These are phyloP conservation scores for Galeruca laticollis DNA, from an alignment of 2,888 invertebrate genomes.

Conservation along the genomic window DNA sequence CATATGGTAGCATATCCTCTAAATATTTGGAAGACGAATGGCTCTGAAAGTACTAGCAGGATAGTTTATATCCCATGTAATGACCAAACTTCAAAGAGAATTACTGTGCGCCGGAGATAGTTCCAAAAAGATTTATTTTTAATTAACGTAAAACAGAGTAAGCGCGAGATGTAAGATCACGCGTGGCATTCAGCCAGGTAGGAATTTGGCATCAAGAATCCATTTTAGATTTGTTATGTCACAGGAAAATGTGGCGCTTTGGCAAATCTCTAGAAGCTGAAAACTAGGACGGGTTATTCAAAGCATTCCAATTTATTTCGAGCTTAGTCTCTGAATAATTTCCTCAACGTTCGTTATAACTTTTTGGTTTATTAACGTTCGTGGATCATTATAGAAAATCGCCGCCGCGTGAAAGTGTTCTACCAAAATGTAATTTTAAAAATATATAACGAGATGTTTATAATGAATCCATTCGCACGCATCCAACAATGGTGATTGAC, in stretches of 20 bases:
- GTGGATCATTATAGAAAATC: not conserved
- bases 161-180: slow-evolving; percentile 6
- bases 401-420: not conserved
- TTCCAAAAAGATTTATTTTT: slow-evolving; percentile 25
- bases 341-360: not conserved
- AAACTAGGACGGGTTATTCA: not conserved
- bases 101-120: not conserved
- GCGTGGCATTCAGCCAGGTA: slow-evolving; percentile 28
- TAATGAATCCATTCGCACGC: not conserved
- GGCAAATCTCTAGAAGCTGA: not conserved
- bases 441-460: not conserved
- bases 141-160: slow-evolving; percentile 15
- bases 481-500: not conserved
- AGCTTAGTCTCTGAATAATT: not conserved
- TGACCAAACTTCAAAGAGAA: no score
- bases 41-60: no score
- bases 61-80: no score
- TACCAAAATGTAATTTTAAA: not conserved
- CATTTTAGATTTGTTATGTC: slow-evolving; percentile 16
- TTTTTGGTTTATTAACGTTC: not conserved
- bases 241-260: not conserved
- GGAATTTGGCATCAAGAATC: slow-evolving; percentile 28
- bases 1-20: no score
- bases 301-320: slow-evolving; percentile 2
- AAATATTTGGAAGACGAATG: no score